Base-by-base conservation (phyloP, 2,113 vertebrate genomes). In the Hucho hucho region DNA sequence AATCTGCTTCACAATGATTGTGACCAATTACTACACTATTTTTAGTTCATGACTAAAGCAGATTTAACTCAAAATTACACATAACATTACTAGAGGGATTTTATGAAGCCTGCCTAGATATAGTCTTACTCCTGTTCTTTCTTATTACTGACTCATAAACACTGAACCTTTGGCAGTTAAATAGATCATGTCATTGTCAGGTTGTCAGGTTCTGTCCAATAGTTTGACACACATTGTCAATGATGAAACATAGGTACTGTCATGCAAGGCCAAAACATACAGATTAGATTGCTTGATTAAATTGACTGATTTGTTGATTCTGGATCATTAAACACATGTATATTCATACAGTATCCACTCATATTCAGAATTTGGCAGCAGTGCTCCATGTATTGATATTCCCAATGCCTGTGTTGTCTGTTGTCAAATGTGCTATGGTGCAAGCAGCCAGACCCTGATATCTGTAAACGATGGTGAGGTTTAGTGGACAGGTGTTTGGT, bases 21-120 rank as follows among this genome's bases (percentile, higher is more conserved):
- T 72, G 24, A 32, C 71, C 72, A 77, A 73, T 81, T 71, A 65
- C 63, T 20, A n/a, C 13, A 61, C 61, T 73, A 73, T 77, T 73
- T 81, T 65, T 64, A 64, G 72, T 43, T 6, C 29, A 46, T 53
- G 64, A 53, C 70, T 73, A 73, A 61, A 66, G 22, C 28, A 73
- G 28, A 53, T 74, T 74, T 18, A 32, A 13, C 37, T 66, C 12
- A 13, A 61, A 72, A 72, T 43, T n/a, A 61, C 70, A 63, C 11
- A n/a, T 32, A 72, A 63, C 58, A 24, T 25, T 32, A 9, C 58
- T 29, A 24, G 56, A 72, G 70, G 56, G 70, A 29, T 22, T 63
- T 9, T 63, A 26, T 13, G n/a, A 24, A 72, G 18, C 20, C 26
- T 6, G 14, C 3, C n/a, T 6, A 65, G 11, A 65, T 64, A 28